These are phyloP conservation scores for Percopsis transmontana DNA, from an alignment of 2,113 vertebrate genomes.

Conservation along the genomic window DNA sequence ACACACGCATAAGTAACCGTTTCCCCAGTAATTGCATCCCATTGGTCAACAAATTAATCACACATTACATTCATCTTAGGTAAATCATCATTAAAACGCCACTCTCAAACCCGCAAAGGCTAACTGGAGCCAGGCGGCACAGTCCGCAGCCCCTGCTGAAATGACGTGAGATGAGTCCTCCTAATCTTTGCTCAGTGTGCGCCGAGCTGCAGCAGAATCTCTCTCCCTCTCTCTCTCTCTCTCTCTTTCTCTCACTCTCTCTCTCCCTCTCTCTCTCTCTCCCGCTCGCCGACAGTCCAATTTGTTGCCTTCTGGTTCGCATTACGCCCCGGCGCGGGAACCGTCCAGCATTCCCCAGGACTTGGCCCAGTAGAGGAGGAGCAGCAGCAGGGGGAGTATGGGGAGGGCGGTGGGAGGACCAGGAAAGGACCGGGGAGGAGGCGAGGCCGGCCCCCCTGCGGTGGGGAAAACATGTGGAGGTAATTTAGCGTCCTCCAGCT, in stretches of 20 bases:
- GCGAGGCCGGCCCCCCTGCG: constrained; percentile 21
- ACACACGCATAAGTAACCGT: constrained; percentile 16
- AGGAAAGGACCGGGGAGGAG: constrained; percentile 26
- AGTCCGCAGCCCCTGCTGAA: constrained; percentile 1
- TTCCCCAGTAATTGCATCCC: constrained; percentile 1
- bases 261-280: constrained; percentile 29
- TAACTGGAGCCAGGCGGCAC: constrained; percentile 18
- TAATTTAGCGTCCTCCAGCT: constrained; percentile 66
- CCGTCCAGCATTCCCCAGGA: constrained; percentile 14
- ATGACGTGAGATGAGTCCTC: constrained; percentile 14
- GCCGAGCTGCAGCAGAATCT: constrained; percentile 16
- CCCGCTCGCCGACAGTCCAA: constrained; percentile 48
- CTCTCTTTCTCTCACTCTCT: background rate
- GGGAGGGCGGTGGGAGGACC: constrained; percentile 6
- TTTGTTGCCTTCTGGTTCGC: constrained; percentile 66
- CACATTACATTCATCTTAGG: constrained; percentile 11
- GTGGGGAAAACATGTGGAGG: constrained; percentile 65
- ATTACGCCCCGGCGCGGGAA: constrained; percentile 52
- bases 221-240: constrained; percentile 24
- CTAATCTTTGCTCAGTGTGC: constrained; percentile 32
- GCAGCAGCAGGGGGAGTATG: constrained; percentile 22
- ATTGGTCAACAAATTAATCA: constrained; percentile 11
- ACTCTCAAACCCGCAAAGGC: background rate
- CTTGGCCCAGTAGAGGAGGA: constrained; percentile 10
- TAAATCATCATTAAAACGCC: constrained; percentile 12